These are phyloP conservation scores for Percina caprodes DNA, from an alignment of 2,113 vertebrate species.

Conservation along the genomic window DNA sequence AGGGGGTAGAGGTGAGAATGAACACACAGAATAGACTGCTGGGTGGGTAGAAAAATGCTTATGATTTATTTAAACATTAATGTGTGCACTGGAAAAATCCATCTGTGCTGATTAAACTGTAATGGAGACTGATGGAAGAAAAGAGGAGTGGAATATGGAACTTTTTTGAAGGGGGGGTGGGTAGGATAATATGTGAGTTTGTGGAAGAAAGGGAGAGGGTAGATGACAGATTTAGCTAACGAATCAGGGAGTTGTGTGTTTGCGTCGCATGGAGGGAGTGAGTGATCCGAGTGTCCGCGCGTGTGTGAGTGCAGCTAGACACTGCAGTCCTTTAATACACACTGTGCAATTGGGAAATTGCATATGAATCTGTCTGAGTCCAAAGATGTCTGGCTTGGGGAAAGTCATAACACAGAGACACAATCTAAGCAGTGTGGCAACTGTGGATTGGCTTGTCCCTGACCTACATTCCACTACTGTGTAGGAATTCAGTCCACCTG, in stretches of 20 bases:
- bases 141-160: not conserved
- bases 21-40: not conserved
- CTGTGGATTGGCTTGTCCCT: conserved; percentile 12
- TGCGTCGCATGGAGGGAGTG: not conserved
- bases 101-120: conserved; percentile 53
- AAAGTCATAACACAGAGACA: conserved; percentile 33
- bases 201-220: not conserved
- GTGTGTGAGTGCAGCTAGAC: conserved; percentile 21
- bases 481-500: conserved; percentile 26
- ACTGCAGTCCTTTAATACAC: conserved; percentile 51
- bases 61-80: conserved; percentile 60
- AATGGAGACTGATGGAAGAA: conserved; percentile 48
- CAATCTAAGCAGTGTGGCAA: not conserved
- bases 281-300: not conserved
- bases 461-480: conserved; percentile 34
- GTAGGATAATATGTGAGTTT: not conserved
- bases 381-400: conserved; percentile 32
- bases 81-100: conserved; percentile 38
- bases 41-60: conserved; percentile 26
- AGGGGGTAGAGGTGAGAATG: conserved; percentile 11
- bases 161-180: not conserved
- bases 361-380: conserved; percentile 61
- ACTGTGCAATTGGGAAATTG: conserved; percentile 62
- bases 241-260: conserved; percentile 3
- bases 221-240: not conserved